phyloP scores from a whole-genome alignment of 2,888 invertebrate species.

The Spilosoma lubricipeda region DNA sequence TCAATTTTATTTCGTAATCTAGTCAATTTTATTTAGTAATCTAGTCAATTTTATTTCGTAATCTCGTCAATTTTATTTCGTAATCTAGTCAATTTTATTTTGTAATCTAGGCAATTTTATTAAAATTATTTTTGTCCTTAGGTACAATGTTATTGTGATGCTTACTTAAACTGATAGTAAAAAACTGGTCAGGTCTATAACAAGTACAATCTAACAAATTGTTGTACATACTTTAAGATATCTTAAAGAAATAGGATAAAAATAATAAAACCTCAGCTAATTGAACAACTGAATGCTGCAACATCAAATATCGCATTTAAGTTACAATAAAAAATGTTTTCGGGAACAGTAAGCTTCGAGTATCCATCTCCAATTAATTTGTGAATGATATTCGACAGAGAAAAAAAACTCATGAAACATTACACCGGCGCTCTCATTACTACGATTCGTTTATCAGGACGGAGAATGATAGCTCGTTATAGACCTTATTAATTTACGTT shows the following conservation, averaged over 20 bases:
- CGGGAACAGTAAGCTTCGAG: slow-evolving; percentile 48
- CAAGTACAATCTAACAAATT: background rate
- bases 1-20: background rate
- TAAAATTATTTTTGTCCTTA: no score
- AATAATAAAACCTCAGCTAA: slow-evolving; percentile 10
- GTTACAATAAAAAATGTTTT: slow-evolving; percentile 47
- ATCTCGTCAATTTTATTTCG: background rate
- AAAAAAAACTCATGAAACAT: slow-evolving; percentile 52
- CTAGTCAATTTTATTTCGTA: background rate
- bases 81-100: no score
- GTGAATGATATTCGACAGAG: slow-evolving; percentile 61
- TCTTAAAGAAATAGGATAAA: background rate
- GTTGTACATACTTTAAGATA: background rate
- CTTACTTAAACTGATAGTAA: background rate
- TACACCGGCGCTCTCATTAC: slow-evolving; percentile 63
- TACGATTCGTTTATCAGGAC: slow-evolving; percentile 54
- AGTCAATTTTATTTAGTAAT: background rate
- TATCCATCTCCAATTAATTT: slow-evolving; percentile 70
- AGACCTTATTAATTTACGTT: slow-evolving; percentile 60
- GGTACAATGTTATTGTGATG: no score
- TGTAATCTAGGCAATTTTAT: background rate
- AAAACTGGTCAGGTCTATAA: background rate
- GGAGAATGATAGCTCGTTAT: slow-evolving; percentile 66
- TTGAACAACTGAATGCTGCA: slow-evolving; percentile 38
- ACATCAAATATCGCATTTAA: slow-evolving; percentile 35